Base-by-base conservation (phyloP, 1,140 invertebrate species). In the Hylyphantes graminicola region DNA sequence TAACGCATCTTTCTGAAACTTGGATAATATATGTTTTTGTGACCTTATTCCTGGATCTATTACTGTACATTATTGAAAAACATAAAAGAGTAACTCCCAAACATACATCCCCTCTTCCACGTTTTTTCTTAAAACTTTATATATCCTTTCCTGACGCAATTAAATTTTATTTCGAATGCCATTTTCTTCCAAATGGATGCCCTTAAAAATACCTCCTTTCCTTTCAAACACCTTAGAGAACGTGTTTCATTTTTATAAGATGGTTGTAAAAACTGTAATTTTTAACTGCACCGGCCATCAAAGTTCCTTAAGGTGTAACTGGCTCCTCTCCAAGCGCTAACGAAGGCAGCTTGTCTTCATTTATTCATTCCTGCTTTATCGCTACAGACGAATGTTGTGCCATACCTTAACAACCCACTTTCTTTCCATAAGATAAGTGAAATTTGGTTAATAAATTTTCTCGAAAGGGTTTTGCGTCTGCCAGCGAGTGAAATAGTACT, bases 211-310 rank as follows among this genome's bases (percentile, higher is more conserved):
- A 73, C 12, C 53, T n/a, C n/a, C 19, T 9, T 53, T 73, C 15
- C 15, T 9, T 11, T n/a, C 13, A 53, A 54, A 48, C 50, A 17
- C 15, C 9, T n/a, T 2, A 50, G 17, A 51, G 8, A 7, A 53
- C 50, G 15, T 73, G 53, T 72, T 73, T 55, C 53, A 12, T 19
- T 55, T 19, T 53, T 15, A 11, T 53, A 50, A 17, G n/a, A 11
- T 11, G 50, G 70, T n/a, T 73, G 70, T 73, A 53, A 73, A 73
- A 54, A 73, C 50, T 17, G 70, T 73, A 73, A 73, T 73, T 73
- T 73, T 73, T 73, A 73, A 73, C 57, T 12, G 17, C 57, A 15
- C 17, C 12, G 57, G 57, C 57, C 17, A 61, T 61, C 57, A 61
- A 35, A 12, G 35, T 7, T 7, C 68, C 68, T 55, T 73, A 10